Evolutionary conservation across 2,797 vertebrate species (phyloP), one percentile per base, ranked within the genome.

Genomic region (Oceanodroma leucorhoa): DNA sequence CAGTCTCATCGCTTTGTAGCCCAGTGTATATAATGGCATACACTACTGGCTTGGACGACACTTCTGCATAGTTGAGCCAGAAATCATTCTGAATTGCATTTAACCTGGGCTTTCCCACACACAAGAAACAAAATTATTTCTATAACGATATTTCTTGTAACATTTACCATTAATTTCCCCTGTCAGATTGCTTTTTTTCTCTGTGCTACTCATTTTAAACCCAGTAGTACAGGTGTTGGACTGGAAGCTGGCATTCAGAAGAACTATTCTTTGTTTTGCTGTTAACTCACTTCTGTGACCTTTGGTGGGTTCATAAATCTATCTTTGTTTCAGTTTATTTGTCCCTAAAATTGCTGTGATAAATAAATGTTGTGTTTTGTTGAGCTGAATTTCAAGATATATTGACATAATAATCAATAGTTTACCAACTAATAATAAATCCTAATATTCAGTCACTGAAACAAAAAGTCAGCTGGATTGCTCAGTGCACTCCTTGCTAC

Each of bases 341-440:
- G 73, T 83, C 87, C 91, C 57, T 80, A 81, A 93, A 89, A 85
- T 80, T 89, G 19, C 21, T 87, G 53, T 87, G 64, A 87, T 80
- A 73, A 89, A 97, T 89, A 92, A 36, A 64, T 43, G 45, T 48
- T 92, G 32, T 91, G 58, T 66, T 92, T 66, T 91, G 24, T 77
- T 87, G 43, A 92, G 53, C 46, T 92, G 71, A 95, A 92, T 95
- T 89, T 95, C 73, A 80, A 94, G 67, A 92, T 60, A 70, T 66
- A 94, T 89, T 77, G 90, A 94, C 64, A 23, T 41, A 73, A 85
- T 84, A 85, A 92, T 95, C 92, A 93, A 95, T 95, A 90, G 46
- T 83, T 90, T 92, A 45, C 66, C 53, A 85, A 64, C 53, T 30
- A 65, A 90, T 95, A 90, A 84, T 95, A 97, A 95, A 89, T 95